These are phyloP conservation scores for Cactoblastis cactorum DNA, from an alignment of 2,888 invertebrate species.

Conservation along the genomic window DNA sequence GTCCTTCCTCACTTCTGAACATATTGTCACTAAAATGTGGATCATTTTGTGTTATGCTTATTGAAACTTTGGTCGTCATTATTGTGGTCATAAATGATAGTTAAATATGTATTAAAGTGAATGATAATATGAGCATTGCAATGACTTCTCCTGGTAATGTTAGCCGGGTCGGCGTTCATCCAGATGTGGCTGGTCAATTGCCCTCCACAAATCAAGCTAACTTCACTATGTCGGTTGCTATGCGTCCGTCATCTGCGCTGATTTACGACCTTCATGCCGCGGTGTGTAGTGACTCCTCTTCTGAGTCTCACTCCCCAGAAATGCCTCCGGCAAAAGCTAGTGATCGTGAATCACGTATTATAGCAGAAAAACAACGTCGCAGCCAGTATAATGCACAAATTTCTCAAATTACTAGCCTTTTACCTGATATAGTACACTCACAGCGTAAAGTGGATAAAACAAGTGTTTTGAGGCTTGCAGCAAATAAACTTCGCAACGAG, in stretches of 20 bases:
- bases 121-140: conserved; percentile 32
- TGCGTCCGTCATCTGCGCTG: conserved; percentile 36
- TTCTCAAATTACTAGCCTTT: conserved; percentile 87
- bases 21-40: conserved; percentile 1
- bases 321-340: conserved; percentile 76
- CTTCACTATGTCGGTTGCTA: conserved; percentile 46
- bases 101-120: conserved; percentile 35
- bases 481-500: conserved; percentile 90
- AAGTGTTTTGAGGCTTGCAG: conserved; percentile 91
- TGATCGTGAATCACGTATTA: conserved; percentile 90
- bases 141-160: conserved; percentile 57
- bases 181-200: conserved; percentile 42
- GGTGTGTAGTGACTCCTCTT: conserved; percentile 64
- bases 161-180: conserved; percentile 43
- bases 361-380: conserved; percentile 93
- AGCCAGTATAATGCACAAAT: conserved; percentile 94
- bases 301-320: conserved; percentile 66
- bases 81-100: conserved; percentile 24
- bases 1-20: background rate
- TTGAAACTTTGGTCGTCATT: no score
- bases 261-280: conserved; percentile 42
- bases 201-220: conserved; percentile 37
- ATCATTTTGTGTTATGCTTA: background rate
- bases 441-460: conserved; percentile 94
- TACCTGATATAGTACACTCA: conserved; percentile 91